These are phyloP conservation scores for Anastrepha ludens DNA, from an alignment of 1,140 invertebrate species.

Conservation along the genomic window DNA sequence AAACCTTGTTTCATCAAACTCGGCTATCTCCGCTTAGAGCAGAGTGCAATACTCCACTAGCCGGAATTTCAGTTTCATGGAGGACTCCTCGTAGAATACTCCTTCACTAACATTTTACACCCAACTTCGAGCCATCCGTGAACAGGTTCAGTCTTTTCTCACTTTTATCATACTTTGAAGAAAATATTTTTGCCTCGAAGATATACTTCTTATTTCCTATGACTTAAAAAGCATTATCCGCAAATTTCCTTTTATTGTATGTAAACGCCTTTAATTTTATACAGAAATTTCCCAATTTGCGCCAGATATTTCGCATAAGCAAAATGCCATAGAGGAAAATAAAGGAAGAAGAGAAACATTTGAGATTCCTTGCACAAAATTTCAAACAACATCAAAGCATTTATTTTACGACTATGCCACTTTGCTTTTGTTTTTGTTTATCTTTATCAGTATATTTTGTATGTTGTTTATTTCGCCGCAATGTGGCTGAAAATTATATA, in stretches of 20 bases:
- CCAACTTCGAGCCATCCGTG: too few relatives aligned
- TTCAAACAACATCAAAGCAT: not conserved
- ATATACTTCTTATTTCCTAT: not conserved
- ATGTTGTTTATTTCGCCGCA: conserved; percentile 21
- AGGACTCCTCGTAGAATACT: too few relatives aligned
- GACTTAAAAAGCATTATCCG: too few relatives aligned
- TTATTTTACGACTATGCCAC: not conserved
- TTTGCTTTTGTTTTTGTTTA: not conserved
- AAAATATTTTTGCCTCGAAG: not conserved
- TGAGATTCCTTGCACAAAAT: not conserved
- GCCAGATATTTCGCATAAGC: not conserved
- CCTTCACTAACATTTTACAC: too few relatives aligned
- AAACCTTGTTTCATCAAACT: too few relatives aligned
- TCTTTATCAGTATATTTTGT: conserved; percentile 5
- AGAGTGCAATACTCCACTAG: too few relatives aligned
- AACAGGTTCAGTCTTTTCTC: too few relatives aligned
- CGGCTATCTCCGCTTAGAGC: too few relatives aligned
- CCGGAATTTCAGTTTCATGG: too few relatives aligned
- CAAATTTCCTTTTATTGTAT: not conserved
- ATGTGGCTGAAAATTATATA: conserved; percentile 20
- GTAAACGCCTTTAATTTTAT: not conserved
- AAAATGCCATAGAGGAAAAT: not conserved
- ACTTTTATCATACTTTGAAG: not conserved
- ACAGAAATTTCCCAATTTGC: not conserved
- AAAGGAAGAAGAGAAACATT: not conserved